phyloP scores from a whole-genome alignment of 2,888 invertebrate genomes.

The Cremastobaeus sp. region DNA sequence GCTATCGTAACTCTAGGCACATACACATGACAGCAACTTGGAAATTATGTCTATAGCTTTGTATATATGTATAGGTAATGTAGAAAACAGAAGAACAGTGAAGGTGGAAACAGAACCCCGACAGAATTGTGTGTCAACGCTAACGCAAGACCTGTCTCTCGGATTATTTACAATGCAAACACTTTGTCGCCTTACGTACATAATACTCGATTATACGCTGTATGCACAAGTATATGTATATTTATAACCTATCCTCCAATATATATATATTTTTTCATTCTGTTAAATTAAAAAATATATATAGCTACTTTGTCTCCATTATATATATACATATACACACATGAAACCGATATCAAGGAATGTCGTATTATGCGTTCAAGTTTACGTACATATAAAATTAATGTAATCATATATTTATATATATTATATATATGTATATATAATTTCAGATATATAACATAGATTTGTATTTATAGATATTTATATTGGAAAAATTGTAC shows the following conservation, averaged over 20 bases:
- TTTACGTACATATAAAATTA: conserved; percentile 6
- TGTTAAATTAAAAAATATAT: conserved; percentile 22
- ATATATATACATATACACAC: conserved; percentile 33
- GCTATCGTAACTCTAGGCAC: conserved; percentile 61
- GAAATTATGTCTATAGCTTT: conserved; percentile 65
- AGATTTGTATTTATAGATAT: conserved; percentile 13
- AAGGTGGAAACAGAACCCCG: no score
- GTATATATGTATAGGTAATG: conserved; percentile 25
- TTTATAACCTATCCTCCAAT: conserved; percentile 7
- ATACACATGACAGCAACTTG: conserved; percentile 77
- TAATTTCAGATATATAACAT: conserved; percentile 12
- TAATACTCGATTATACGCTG: conserved; percentile 18
- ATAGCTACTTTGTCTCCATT: neutral
- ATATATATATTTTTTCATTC: conserved; percentile 19
- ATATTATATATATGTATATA: conserved; percentile 16
- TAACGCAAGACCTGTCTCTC: no score
- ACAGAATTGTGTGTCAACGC: no score
- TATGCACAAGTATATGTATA: conserved; percentile 29
- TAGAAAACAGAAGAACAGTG: conserved; percentile 9
- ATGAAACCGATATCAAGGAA: conserved; percentile 11
- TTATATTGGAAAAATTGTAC: conserved; percentile 39
- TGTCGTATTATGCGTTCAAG: conserved; percentile 18
- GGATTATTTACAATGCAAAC: conserved; percentile 34
- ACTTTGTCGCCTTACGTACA: conserved; percentile 6
- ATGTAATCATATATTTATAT: conserved; percentile 13